Conservation (phyloP, 2,888 invertebrate genomes). For the Embidobia sp. region DNA sequence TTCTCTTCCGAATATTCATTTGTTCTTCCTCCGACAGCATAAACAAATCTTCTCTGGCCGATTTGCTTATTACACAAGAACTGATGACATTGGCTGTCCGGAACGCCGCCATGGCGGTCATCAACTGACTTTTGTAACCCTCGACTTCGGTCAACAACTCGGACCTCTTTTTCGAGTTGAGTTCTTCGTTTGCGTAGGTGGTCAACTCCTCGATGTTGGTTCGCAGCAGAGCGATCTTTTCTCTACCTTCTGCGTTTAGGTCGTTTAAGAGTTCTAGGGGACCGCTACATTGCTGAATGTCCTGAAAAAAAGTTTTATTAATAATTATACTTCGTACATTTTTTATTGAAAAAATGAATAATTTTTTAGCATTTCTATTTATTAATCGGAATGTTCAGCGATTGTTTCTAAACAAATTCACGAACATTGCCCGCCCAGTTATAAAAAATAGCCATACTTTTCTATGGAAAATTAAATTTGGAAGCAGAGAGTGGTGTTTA, state of each 20-base stretch:
- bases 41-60: slow-evolving; percentile 88
- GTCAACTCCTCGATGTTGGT: slow-evolving; percentile 88
- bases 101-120: slow-evolving; percentile 89
- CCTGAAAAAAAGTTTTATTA: slow-evolving; percentile 83
- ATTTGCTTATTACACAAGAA: slow-evolving; percentile 90
- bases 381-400: too few species aligned
- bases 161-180: slow-evolving; percentile 85
- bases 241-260: slow-evolving; percentile 89
- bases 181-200: slow-evolving; percentile 83
- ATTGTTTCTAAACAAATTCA: too few species aligned
- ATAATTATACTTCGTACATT: too few species aligned
- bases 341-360: too few species aligned
- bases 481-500: too few species aligned
- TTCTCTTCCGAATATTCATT: slow-evolving; percentile 86
- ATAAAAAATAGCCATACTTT: too few species aligned
- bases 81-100: slow-evolving; percentile 91
- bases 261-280: slow-evolving; percentile 87
- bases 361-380: too few species aligned
- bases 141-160: slow-evolving; percentile 86
- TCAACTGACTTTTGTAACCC: slow-evolving; percentile 87
- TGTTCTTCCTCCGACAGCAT: slow-evolving; percentile 83
- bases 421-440: too few species aligned
- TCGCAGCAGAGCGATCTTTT: slow-evolving; percentile 86
- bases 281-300: slow-evolving; percentile 88
- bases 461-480: too few species aligned